Evolutionary conservation across 1,140 invertebrate species (phyloP).

Genomic region (Bilobella aurantiaca): DNA sequence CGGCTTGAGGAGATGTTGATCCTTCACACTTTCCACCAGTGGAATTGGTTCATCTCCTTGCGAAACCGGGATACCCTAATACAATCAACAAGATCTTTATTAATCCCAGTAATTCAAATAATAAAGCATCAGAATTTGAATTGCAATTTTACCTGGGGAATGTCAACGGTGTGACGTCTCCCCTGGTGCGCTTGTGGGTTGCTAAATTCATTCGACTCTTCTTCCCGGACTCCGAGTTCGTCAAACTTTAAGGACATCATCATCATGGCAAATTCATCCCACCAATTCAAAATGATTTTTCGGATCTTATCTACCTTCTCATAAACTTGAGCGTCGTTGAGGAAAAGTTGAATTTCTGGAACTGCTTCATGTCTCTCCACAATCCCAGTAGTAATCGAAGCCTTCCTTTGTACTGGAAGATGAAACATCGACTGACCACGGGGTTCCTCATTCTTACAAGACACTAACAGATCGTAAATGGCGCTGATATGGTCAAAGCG

Average conservation of each 20-base stretch:
- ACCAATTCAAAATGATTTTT: no score
- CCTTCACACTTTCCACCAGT: conserved; percentile 58
- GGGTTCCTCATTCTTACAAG: conserved; percentile 48
- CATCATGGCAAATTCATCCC: background rate
- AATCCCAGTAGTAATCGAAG: conserved; percentile 55
- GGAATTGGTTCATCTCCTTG: conserved; percentile 44
- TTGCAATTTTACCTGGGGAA: conserved; percentile 29
- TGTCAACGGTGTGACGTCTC: conserved; percentile 31
- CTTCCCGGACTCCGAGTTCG: conserved; percentile 30
- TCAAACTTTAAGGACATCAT: conserved; percentile 27
- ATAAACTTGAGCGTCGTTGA: conserved; percentile 50
- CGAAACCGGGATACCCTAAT: conserved; percentile 25
- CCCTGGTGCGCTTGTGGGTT: conserved; percentile 37
- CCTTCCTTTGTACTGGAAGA: conserved; percentile 45
- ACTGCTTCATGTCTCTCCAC: conserved; percentile 28
- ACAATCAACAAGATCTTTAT: background rate
- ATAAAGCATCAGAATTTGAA: conserved; percentile 9
- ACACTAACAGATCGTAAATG: conserved; percentile 89
- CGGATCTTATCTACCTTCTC: conserved; percentile 51
- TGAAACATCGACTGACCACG: conserved; percentile 38
- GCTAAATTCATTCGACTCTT: conserved; percentile 21
- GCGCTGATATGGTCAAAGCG: conserved; percentile 92
- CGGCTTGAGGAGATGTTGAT: conserved; percentile 85
- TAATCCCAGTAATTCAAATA: background rate
- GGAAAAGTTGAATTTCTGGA: conserved; percentile 39